These are phyloP conservation scores for Spicauda simplicius DNA, from an alignment of 2,888 invertebrate genomes.

Conservation along the genomic window DNA sequence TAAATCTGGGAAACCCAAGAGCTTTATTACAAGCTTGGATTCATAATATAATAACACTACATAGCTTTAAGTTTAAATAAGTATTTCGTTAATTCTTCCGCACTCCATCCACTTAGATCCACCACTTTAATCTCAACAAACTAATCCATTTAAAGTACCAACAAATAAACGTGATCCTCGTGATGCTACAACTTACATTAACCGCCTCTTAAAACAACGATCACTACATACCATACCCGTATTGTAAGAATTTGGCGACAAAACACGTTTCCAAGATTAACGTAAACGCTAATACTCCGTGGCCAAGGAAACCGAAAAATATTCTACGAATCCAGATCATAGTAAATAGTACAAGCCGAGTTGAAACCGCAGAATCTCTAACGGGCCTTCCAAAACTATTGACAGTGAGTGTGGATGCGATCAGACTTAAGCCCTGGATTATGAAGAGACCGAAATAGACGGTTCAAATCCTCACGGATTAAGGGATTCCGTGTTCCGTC, in stretches of 20 bases:
- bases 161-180: background rate
- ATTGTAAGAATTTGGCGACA: constrained; percentile 39
- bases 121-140: constrained; percentile 1
- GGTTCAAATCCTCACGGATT: constrained; percentile 82
- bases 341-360: constrained; percentile 71
- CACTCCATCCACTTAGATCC: too few species aligned
- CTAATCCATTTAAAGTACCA: background rate
- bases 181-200: background rate
- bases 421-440: constrained; percentile 83
- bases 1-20: too few species aligned
- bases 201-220: background rate
- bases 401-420: constrained; percentile 85
- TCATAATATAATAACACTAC: too few species aligned
- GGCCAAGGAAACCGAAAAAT: constrained; percentile 73
- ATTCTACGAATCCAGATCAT: constrained; percentile 71
- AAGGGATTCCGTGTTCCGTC: constrained; percentile 82
- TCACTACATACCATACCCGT: background rate
- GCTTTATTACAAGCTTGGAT: too few species aligned
- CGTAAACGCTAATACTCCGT: constrained; percentile 48
- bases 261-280: constrained; percentile 69
- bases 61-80: too few species aligned
- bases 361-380: constrained; percentile 78
- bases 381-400: constrained; percentile 82
- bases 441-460: constrained; percentile 84
- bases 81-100: too few species aligned